A percentile compares a stretch with the other conserved stretches of the same genome.
These are phyloP conservation scores for Virgularia gustaviana DNA, from an alignment of 92 coral and sea anemone genomes.

Conservation along the genomic window DNA sequence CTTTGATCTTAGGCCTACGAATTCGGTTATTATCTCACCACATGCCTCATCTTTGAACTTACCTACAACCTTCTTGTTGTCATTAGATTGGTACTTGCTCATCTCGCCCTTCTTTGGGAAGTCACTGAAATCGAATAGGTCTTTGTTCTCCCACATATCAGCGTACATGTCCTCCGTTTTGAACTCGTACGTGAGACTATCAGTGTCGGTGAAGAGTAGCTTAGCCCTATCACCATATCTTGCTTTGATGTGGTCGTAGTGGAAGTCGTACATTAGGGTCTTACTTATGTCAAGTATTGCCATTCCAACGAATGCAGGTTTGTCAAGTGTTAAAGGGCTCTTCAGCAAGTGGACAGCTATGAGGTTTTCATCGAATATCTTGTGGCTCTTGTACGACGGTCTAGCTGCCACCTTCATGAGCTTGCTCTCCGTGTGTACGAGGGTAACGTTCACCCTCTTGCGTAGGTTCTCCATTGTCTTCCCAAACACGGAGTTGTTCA, in stretches of 20 bases:
- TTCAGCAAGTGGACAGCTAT: neutral
- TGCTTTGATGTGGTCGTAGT: constrained; percentile 28
- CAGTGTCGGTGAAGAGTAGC: constrained; percentile 30
- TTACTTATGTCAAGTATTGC: constrained; percentile 21
- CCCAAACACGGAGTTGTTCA: neutral
- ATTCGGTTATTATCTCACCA: neutral
- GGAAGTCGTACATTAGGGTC: constrained; percentile 28
- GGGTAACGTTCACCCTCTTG: constrained; percentile 1
- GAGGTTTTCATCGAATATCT: neutral
- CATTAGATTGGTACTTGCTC: neutral
- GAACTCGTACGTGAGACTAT: constrained; percentile 16
- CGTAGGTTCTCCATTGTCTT: constrained; percentile 18
- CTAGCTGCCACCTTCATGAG: neutral
- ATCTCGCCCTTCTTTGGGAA: neutral
- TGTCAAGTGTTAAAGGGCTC: neutral
- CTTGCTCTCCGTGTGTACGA: neutral
- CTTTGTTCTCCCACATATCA: neutral
- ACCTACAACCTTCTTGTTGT: neutral
- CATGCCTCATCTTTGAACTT: constrained; percentile 6
- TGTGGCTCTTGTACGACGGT: neutral
- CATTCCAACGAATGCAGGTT: neutral
- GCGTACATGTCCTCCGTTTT: constrained; percentile 10
- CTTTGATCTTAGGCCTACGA: neutral
- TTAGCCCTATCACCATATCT: constrained; percentile 9
- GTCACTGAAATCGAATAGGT: neutral